These are phyloP conservation scores for Caerostris extrusa DNA, from an alignment of 1,140 invertebrate genomes.

Conservation along the genomic window DNA sequence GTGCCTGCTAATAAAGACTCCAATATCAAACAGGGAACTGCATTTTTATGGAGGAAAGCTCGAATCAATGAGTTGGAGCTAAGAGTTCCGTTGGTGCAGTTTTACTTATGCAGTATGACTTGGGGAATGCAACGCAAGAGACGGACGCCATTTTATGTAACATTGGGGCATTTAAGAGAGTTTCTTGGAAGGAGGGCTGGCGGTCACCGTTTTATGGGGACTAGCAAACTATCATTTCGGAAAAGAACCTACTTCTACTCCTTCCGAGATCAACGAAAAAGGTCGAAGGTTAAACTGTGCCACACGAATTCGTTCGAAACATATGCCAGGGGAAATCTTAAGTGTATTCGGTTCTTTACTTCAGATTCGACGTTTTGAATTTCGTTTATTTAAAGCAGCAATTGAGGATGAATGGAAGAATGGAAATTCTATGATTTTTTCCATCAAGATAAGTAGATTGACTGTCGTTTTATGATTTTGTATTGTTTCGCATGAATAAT, in stretches of 20 bases:
- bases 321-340: no score
- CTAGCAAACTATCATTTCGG: conserved; percentile 50
- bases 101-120: conserved; percentile 61
- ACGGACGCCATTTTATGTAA: conserved; percentile 45
- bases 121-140: neutral
- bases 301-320: no score
- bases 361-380: neutral
- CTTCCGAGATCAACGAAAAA: no score
- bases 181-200: neutral
- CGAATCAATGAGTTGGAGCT: conserved; percentile 49
- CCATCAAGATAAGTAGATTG: neutral
- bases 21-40: conserved; percentile 38
- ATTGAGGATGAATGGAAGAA: neutral
- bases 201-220: neutral
- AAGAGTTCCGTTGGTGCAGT: neutral
- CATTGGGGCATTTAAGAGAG: conserved; percentile 34
- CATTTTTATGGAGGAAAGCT: conserved; percentile 41
- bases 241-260: conserved; percentile 20
- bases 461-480: conserved; percentile 16
- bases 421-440: conserved; percentile 36
- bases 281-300: no score
- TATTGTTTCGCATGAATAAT: conserved; percentile 44
- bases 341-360: neutral
- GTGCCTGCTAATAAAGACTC: conserved; percentile 55
- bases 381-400: conserved; percentile 20